Evolutionary conservation across 2,113 vertebrate species (phyloP).

Genomic region (Ictalurus furcatus): DNA sequence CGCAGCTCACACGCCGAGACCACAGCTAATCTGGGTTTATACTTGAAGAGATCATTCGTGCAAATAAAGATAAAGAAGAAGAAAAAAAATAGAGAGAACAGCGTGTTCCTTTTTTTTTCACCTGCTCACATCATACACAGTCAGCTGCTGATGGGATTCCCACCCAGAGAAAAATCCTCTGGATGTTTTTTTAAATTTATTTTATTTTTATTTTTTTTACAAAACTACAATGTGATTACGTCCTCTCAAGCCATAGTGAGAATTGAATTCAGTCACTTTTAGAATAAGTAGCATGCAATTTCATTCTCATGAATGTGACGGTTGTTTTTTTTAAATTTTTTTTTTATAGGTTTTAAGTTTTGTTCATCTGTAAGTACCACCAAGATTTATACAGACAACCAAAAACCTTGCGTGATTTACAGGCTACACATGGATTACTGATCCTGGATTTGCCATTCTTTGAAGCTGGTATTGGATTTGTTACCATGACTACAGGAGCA

Average conservation of each 20-base stretch:
- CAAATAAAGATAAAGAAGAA: neutral
- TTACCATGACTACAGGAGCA: neutral
- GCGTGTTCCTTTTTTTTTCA: neutral
- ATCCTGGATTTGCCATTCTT: neutral
- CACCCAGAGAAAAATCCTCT: conserved; percentile 32
- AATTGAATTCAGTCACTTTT: conserved; percentile 8
- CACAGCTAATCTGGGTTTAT: conserved; percentile 33
- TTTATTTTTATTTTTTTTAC: neutral
- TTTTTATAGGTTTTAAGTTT: neutral
- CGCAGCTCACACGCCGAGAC: conserved; percentile 8
- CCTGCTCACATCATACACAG: conserved; percentile 38
- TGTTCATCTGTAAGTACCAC: neutral
- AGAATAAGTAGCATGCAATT: neutral
- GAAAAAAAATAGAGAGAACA: conserved; percentile 14
- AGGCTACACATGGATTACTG: neutral
- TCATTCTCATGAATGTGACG: neutral
- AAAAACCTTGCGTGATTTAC: neutral
- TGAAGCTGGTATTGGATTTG: neutral
- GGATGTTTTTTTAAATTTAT: neutral
- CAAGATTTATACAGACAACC: neutral
- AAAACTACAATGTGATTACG: conserved; percentile 17
- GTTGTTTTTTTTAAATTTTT: neutral
- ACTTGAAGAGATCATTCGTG: conserved; percentile 17
- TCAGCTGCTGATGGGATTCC: conserved; percentile 36
- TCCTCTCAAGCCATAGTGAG: neutral